These are phyloP conservation scores for Exocentrus adspersus DNA, from an alignment of 2,888 invertebrate species.

Conservation along the genomic window DNA sequence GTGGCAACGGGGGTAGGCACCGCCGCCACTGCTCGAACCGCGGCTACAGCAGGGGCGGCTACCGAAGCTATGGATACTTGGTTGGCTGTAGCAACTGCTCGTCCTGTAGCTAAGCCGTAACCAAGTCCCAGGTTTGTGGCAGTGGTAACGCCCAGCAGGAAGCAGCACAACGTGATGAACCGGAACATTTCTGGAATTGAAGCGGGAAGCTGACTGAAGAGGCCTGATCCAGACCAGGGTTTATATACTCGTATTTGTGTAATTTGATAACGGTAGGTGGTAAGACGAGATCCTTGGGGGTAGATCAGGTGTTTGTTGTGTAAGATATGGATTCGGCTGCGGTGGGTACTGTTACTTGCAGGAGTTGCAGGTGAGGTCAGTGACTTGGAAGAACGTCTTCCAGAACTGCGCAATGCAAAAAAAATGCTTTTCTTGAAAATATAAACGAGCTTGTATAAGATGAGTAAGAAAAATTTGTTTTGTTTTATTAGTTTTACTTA, in stretches of 20 bases:
- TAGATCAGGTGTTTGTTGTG: conserved; percentile 1
- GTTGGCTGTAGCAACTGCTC: background rate
- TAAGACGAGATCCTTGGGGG: background rate
- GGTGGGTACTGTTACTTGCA: background rate
- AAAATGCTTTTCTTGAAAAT: no score
- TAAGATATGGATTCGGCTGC: background rate
- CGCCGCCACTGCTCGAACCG: conserved; percentile 2
- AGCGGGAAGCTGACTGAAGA: no score
- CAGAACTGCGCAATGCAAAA: no score
- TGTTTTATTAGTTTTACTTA: no score
- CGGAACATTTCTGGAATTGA: conserved; percentile 8
- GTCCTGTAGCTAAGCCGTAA: background rate
- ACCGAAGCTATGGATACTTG: conserved; percentile 5
- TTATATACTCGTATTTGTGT: conserved; percentile 7
- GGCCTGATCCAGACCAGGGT: background rate
- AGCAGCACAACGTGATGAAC: background rate
- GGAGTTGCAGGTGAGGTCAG: background rate
- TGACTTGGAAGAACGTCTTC: background rate
- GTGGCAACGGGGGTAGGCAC: conserved; percentile 31
- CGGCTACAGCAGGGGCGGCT: background rate
- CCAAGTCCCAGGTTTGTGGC: conserved; percentile 12
- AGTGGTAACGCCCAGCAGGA: background rate
- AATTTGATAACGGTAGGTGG: background rate
- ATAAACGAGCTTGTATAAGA: no score
- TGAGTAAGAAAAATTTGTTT: no score